phyloP scores from a whole-genome alignment of 2,797 vertebrate genomes.

The Perodicticus potto region DNA sequence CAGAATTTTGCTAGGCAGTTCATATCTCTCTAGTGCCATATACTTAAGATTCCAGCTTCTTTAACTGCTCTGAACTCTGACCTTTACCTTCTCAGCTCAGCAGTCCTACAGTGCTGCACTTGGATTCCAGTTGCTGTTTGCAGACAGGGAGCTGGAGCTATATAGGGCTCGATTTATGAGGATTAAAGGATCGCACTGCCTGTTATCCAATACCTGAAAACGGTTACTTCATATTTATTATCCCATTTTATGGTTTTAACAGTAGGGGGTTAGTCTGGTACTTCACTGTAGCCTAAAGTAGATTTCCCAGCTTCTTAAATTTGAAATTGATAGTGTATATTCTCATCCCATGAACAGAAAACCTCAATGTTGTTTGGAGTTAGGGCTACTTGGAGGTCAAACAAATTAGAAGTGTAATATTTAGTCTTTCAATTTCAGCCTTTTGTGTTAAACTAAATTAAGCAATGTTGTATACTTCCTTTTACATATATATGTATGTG shows the following conservation, averaged over 20 bases:
- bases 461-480: neutral
- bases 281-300: neutral
- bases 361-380: conserved; percentile 12
- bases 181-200: too few species aligned
- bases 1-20: neutral
- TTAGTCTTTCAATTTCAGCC: neutral
- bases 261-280: neutral
- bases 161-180: neutral
- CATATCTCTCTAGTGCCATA: neutral
- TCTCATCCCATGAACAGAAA: neutral
- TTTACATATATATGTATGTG: neutral
- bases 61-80: neutral
- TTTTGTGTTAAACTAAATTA: conserved; percentile 47
- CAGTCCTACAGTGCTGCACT: neutral
- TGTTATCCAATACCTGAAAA: neutral
- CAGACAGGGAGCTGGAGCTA: neutral
- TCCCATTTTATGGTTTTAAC: neutral
- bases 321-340: neutral
- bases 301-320: neutral
- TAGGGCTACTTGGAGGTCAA: neutral
- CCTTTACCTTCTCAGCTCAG: neutral
- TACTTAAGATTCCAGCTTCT: neutral
- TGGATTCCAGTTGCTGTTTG: neutral
- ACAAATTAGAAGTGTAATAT: neutral
- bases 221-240: neutral